These are phyloP conservation scores for Ditylenchus weischeri DNA, from an alignment of 2,888 invertebrate genomes.

Conservation along the genomic window DNA sequence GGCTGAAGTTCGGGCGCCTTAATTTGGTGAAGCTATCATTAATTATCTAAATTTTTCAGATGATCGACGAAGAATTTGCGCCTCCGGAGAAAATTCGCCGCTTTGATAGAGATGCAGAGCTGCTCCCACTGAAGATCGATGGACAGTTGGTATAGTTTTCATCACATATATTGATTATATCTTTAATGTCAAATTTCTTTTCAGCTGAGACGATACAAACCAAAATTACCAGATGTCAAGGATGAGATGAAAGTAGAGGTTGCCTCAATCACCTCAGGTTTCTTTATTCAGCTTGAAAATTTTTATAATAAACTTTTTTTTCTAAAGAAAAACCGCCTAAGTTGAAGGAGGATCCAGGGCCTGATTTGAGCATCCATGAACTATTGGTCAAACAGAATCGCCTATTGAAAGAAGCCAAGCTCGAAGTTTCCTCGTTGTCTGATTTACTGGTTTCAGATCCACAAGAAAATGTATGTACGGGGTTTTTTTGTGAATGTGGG, in stretches of 20 bases:
- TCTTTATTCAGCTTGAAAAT: constrained; percentile 21
- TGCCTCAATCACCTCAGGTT: constrained; percentile 10
- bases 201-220: constrained; percentile 24
- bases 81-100: neutral
- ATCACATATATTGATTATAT: no score
- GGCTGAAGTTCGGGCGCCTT: no score
- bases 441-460: constrained; percentile 50
- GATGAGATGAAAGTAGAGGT: constrained; percentile 33
- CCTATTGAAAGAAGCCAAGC: constrained; percentile 39
- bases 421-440: constrained; percentile 38
- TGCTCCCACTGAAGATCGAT: constrained; percentile 53
- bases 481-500: no score
- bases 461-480: constrained; percentile 45
- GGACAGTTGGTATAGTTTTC: constrained; percentile 30
- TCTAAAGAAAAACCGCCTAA: neutral
- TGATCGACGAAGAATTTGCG: constrained; percentile 5
- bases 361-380: constrained; percentile 44
- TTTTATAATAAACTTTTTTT: neutral
- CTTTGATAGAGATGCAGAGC: constrained; percentile 33
- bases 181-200: neutral
- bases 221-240: constrained; percentile 30
- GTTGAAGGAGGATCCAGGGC: neutral
- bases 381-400: constrained; percentile 41
- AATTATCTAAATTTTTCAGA: no score
- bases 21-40: no score